Percentiles rank a stretch among this genome's conserved stretches.
Evolutionary conservation across 30 jellyfish, hydroid and myxozoan species (phyloP).

Genomic region (Mastigias papua): DNA sequence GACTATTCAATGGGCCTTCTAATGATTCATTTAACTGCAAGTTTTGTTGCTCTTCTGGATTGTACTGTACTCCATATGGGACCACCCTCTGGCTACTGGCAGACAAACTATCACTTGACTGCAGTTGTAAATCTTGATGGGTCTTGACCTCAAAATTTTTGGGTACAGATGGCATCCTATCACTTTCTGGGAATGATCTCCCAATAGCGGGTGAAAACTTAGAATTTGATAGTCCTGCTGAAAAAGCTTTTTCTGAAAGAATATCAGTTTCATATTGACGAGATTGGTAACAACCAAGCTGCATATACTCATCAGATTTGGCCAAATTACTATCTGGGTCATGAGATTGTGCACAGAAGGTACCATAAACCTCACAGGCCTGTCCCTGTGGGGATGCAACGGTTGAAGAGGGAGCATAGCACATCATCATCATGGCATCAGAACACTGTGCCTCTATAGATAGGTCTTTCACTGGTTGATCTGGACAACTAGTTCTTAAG

Average conservation of each 20-base stretch:
- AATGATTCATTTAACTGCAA: no score
- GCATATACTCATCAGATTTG: constrained; percentile 14
- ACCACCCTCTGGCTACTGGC: background rate
- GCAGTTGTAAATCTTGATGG: background rate
- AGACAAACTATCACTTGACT: background rate
- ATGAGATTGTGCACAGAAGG: constrained; percentile 4
- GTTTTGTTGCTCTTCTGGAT: no score
- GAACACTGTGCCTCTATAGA: constrained; percentile 51
- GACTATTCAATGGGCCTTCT: no score
- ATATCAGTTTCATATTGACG: background rate
- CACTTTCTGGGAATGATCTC: constrained; percentile 10
- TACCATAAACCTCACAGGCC: background rate
- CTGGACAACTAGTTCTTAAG: constrained; percentile 16
- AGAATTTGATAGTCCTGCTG: constrained; percentile 11
- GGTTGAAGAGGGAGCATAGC: constrained; percentile 31
- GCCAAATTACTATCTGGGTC: background rate
- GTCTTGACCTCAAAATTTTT: constrained; percentile 4
- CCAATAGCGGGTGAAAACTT: background rate
- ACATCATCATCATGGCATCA: constrained; percentile 20
- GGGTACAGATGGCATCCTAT: constrained; percentile 33
- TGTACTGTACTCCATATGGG: no score
- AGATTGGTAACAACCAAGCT: constrained; percentile 27
- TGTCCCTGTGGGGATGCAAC: constrained; percentile 44
- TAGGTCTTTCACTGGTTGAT: constrained; percentile 45
- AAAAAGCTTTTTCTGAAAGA: background rate